Evolutionary conservation across 2,888 invertebrate species (phyloP).

Genomic region (Pemphredon lugubris): DNA sequence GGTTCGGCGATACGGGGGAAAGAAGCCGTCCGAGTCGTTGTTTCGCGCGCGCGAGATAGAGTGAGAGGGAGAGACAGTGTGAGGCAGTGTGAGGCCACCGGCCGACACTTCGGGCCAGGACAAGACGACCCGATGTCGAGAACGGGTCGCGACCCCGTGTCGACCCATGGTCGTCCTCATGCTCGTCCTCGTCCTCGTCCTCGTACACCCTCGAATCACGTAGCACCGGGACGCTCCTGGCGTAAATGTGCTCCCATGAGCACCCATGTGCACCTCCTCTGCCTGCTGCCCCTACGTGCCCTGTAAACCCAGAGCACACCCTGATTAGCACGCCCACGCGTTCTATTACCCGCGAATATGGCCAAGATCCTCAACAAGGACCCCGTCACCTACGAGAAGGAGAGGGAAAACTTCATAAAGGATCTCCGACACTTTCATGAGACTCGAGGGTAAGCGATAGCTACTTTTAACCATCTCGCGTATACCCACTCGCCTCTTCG

Average conservation of each 20-base stretch:
- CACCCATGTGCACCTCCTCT: slow-evolving; percentile 66
- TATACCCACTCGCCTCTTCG: background rate
- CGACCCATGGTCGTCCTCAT: slow-evolving; percentile 65
- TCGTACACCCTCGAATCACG: slow-evolving; percentile 1
- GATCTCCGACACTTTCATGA: slow-evolving; percentile 96
- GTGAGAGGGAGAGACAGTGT: background rate
- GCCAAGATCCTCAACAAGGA: slow-evolving; percentile 86
- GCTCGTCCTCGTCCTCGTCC: slow-evolving; percentile 38
- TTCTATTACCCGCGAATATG: slow-evolving; percentile 81
- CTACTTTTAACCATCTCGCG: background rate
- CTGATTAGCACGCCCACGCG: slow-evolving; percentile 65
- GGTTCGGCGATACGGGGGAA: slow-evolving; percentile 38
- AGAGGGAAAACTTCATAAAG: slow-evolving; percentile 90
- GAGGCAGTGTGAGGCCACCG: slow-evolving; percentile 47
- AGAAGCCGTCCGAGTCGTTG: slow-evolving; percentile 54
- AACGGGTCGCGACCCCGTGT: slow-evolving; percentile 68
- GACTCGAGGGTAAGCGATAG: slow-evolving; percentile 89
- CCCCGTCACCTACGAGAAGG: slow-evolving; percentile 88
- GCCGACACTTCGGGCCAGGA: slow-evolving; percentile 63
- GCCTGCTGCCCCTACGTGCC: slow-evolving; percentile 59
- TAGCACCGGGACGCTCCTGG: slow-evolving; percentile 56
- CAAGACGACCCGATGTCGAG: slow-evolving; percentile 69
- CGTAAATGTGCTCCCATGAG: slow-evolving; percentile 69
- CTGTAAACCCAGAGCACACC: slow-evolving; percentile 68
- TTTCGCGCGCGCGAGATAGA: slow-evolving; percentile 59